A percentile compares a stretch with the other conserved stretches of the same genome.
These are phyloP conservation scores for Ceyx cyanopectus DNA, from an alignment of 2,113 vertebrate species.

Conservation along the genomic window DNA sequence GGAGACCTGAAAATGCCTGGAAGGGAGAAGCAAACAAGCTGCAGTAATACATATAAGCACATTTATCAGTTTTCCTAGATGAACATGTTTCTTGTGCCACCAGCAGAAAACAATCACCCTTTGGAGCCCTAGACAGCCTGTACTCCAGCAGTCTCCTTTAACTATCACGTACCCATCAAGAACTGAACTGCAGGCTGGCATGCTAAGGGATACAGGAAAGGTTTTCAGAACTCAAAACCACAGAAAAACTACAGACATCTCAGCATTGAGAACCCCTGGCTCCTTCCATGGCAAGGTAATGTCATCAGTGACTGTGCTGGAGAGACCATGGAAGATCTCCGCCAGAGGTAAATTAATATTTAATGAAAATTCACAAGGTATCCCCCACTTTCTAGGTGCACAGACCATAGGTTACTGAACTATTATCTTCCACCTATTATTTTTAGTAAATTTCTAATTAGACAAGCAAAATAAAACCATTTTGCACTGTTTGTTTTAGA, in stretches of 20 bases:
- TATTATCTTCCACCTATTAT: neutral
- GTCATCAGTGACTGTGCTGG: neutral
- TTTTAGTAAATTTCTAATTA: neutral
- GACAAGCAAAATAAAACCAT: neutral
- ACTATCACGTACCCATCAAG: neutral
- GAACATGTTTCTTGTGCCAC: neutral
- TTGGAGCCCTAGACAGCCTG: neutral
- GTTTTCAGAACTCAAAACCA: neutral
- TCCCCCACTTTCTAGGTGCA: neutral
- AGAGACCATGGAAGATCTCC: neutral
- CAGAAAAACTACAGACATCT: neutral
- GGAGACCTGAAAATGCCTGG: neutral
- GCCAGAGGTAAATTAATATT: neutral
- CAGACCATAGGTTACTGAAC: neutral
- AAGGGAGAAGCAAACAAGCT: neutral
- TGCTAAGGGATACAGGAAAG: neutral
- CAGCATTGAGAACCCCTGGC: neutral
- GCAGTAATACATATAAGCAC: neutral
- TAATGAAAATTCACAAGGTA: neutral
- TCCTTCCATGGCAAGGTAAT: neutral
- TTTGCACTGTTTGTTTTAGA: neutral
- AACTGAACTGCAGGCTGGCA: neutral
- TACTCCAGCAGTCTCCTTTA: neutral
- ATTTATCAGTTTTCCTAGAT: neutral
- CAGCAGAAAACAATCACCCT: neutral